These are phyloP conservation scores for Druceiella hillmani DNA, from an alignment of 2,888 invertebrate genomes.

Conservation along the genomic window DNA sequence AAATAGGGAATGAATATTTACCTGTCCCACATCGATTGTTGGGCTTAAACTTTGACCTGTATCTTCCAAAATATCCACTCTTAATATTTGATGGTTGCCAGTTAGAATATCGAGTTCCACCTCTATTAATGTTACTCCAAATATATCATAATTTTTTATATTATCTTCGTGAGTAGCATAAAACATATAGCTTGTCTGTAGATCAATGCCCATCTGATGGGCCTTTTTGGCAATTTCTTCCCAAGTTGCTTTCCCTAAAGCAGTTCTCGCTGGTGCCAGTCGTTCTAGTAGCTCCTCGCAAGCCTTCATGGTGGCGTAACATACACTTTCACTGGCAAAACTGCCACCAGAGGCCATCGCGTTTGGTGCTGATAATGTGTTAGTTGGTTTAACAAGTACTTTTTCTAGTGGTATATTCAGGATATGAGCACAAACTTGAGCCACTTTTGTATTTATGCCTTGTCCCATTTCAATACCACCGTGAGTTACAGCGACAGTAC, in stretches of 20 bases:
- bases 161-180: constrained; percentile 40
- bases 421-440: constrained; percentile 68
- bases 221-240: constrained; percentile 51
- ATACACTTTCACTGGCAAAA: constrained; percentile 59
- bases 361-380: constrained; percentile 58
- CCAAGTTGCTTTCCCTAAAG: constrained; percentile 52
- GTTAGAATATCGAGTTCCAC: constrained; percentile 75
- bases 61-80: constrained; percentile 71
- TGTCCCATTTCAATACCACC: constrained; percentile 73
- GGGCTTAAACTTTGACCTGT: constrained; percentile 69
- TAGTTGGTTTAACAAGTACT: constrained; percentile 58
- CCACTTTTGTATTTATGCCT: constrained; percentile 74
- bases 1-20: too few species aligned
- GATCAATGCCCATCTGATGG: constrained; percentile 45
- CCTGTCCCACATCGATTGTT: constrained; percentile 67
- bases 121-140: constrained; percentile 60
- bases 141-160: constrained; percentile 56
- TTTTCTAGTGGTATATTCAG: constrained; percentile 63
- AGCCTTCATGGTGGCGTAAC: constrained; percentile 54
- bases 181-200: constrained; percentile 58
- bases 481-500: constrained; percentile 61
- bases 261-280: constrained; percentile 53
- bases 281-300: constrained; percentile 58
- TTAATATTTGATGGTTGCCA: constrained; percentile 61
- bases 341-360: constrained; percentile 59